phyloP scores from a whole-genome alignment of 1,140 invertebrate species.

The Tribolium castaneum region DNA sequence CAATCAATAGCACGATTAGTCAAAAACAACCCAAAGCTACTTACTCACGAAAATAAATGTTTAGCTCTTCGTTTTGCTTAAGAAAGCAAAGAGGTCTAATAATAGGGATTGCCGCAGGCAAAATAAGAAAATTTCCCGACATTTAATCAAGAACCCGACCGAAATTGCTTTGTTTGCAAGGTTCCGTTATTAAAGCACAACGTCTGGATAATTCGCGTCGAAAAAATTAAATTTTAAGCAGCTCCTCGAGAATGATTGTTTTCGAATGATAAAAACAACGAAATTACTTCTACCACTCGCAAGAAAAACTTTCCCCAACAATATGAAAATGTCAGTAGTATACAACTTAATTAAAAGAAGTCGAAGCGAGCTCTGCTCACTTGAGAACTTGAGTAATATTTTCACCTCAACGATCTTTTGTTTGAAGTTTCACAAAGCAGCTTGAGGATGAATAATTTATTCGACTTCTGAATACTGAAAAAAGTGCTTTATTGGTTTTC shows the following conservation, averaged over 20 bases:
- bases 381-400: constrained; percentile 22
- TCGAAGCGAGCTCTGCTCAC: constrained; percentile 7
- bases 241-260: background rate
- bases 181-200: constrained; percentile 16
- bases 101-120: background rate
- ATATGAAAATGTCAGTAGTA: constrained; percentile 28
- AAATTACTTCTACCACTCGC: background rate
- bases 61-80: background rate
- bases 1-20: background rate
- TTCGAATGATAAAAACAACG: background rate
- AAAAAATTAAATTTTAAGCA: constrained; percentile 25
- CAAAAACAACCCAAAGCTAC: background rate
- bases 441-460: constrained; percentile 24
- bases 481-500: constrained; percentile 26
- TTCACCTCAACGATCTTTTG: constrained; percentile 30
- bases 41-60: background rate
- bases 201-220: constrained; percentile 2
- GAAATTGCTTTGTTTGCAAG: constrained; percentile 20
- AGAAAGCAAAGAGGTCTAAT: background rate
- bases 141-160: constrained; percentile 15
- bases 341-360: constrained; percentile 31
- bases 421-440: constrained; percentile 16
- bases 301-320: background rate
- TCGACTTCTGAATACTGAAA: constrained; percentile 9
- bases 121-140: background rate